A percentile compares a stretch with the other conserved stretches of the same genome.
phyloP scores from a whole-genome alignment of 2,113 vertebrate species.

The Trachemys scripta region DNA sequence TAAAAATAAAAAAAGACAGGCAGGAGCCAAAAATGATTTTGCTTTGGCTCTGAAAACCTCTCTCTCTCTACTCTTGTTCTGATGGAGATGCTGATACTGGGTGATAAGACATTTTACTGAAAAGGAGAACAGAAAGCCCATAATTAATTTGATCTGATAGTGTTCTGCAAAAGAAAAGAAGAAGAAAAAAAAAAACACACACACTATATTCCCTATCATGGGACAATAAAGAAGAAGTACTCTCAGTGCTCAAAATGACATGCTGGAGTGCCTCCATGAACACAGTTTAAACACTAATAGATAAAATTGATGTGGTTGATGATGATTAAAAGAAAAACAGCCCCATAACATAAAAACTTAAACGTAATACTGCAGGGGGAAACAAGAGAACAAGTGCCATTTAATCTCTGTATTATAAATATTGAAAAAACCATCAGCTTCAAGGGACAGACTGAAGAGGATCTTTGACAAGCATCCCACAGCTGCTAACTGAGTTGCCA shows the following conservation, averaged over 20 bases:
- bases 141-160: conserved; percentile 19
- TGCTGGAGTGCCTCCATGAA: background rate
- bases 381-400: background rate
- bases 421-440: background rate
- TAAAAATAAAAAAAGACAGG: too few species aligned
- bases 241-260: conserved; percentile 5
- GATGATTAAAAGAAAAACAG: background rate
- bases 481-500: background rate
- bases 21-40: background rate
- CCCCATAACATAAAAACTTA: background rate
- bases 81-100: background rate
- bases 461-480: background rate
- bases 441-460: background rate
- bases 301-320: background rate
- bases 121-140: background rate
- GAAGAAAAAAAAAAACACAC: background rate
- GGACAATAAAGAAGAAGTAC: conserved; percentile 4
- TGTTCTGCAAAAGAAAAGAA: background rate
- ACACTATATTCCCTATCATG: background rate
- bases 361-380: background rate
- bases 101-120: background rate
- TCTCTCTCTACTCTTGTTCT: background rate
- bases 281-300: background rate
- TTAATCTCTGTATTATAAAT: background rate
- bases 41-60: background rate